A percentile compares a stretch with the other conserved stretches of the same genome.
Conservation (phyloP, 1,140 invertebrate species). For the Phenacoccus solenopsis region DNA sequence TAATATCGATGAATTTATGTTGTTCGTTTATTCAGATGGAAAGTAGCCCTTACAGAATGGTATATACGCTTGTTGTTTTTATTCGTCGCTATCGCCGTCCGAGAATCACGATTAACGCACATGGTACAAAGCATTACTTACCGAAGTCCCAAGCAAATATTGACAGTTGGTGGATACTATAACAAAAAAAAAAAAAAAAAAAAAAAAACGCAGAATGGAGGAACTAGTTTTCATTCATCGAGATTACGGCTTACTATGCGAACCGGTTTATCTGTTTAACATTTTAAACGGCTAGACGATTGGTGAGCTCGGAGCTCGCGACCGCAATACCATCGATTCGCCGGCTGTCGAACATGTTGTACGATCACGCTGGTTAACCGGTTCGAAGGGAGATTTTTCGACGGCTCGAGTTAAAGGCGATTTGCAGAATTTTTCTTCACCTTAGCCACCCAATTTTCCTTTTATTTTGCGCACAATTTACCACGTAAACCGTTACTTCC, state of each 20-base stretch:
- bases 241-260: not conserved
- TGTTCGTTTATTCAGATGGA: not conserved
- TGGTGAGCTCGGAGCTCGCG: not conserved
- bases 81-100: not conserved
- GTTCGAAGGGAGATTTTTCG: too few relatives aligned
- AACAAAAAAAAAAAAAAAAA: not conserved
- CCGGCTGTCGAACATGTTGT: not conserved
- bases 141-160: slow-evolving; percentile 3
- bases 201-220: not conserved
- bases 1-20: not conserved
- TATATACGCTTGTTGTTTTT: not conserved
- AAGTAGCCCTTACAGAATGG: not conserved
- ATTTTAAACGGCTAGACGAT: not conserved
- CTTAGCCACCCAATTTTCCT: too few relatives aligned
- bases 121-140: slow-evolving; percentile 1
- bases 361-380: not conserved
- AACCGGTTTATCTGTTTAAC: not conserved
- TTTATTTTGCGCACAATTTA: too few relatives aligned
- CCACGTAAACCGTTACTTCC: too few relatives aligned
- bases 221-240: slow-evolving; percentile 14
- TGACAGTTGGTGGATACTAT: slow-evolving; percentile 4
- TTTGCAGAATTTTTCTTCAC: too few relatives aligned
- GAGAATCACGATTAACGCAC: slow-evolving; percentile 7
- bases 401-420: too few relatives aligned
- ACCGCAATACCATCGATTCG: not conserved